These are phyloP conservation scores for Elephantulus edwardii DNA, from an alignment of 2,113 vertebrate species.

Conservation along the genomic window DNA sequence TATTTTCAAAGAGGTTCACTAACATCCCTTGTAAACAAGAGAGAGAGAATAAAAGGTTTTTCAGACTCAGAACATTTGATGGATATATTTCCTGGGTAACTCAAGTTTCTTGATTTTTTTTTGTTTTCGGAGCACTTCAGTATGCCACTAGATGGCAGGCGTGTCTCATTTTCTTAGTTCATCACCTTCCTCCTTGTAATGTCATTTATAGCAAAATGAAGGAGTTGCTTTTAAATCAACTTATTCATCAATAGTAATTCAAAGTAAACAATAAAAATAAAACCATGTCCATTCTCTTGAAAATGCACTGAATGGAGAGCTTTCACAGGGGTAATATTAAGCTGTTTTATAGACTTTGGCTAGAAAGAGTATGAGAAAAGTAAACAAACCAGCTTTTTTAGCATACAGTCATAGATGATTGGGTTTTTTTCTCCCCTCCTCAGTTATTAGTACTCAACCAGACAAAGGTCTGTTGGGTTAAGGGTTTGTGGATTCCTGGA, in stretches of 20 bases:
- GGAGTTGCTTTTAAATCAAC: constrained; percentile 24
- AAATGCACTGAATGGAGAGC: not conserved
- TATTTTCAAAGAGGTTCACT: not conserved
- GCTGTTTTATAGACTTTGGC: constrained; percentile 50
- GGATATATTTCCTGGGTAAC: not conserved
- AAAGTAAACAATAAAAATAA: constrained; percentile 30
- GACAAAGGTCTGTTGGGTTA: constrained; percentile 54
- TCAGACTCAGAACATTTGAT: not conserved
- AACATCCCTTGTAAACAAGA: not conserved
- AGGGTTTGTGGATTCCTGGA: constrained; percentile 10
- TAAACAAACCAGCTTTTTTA: constrained; percentile 54
- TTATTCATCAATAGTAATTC: constrained; percentile 37
- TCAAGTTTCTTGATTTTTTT: not conserved
- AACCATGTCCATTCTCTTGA: constrained; percentile 21
- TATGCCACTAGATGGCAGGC: constrained; percentile 71
- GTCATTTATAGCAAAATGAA: not conserved
- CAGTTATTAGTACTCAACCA: not conserved
- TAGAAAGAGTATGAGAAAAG: constrained; percentile 62
- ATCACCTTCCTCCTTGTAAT: not conserved
- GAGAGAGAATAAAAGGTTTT: not conserved
- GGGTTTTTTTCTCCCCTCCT: not conserved
- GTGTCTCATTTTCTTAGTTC: not conserved
- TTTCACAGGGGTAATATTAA: constrained; percentile 46
- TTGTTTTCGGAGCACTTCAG: not conserved
- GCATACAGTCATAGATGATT: not conserved